Base-by-base conservation (phyloP, 2,113 vertebrate species). In the Elaphurus davidianus region DNA sequence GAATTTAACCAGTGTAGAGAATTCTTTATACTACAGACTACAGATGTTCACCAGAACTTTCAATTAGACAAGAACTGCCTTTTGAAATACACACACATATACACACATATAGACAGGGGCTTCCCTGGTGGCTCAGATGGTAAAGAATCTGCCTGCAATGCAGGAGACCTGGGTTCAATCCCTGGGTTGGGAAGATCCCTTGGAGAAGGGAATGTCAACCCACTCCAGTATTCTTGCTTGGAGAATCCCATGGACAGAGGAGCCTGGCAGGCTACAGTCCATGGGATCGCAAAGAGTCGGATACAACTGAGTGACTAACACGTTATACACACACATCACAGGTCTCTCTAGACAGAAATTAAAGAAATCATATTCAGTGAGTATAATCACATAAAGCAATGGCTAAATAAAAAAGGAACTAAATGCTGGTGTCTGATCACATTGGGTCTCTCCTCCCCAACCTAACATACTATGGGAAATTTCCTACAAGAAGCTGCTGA, bases 21-120 rank as follows among this genome's bases (percentile, higher is more conserved):
- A 84, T 74, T 71, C 6, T 5, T 87, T 91, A 55, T 78, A 90
- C 57, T 93, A 90, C 47, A 43, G n/a, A 74, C 71, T 96, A 82
- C 14, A 96, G 62, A 90, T 84, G 33, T 74, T 94, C 57, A 84
- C 33, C 33, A 85, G 21, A 94, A 94, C 55, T 96, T 89, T 62
- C 71, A 97, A 55, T 15, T 67, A 91, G 28, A 43, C 6, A 57
- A 93, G 14, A 91, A 50, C n/a, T 84, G 43, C 13, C 30, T 97
- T 96, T 88, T 60, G 64, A 97, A 98, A 95, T 93, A 86, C 45
- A 89, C 40, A 92, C 27, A 93, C 36, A 47, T 12, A 52, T 11
- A 78, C n/a, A 33, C 23, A 92, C 33, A n/a, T 9, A n/a, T 16
- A 74, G 15, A 54, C 19, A 40, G n/a, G 19, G 36, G 67, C 21